These are phyloP conservation scores for Pantherophis guttatus DNA, from an alignment of 2,113 vertebrate species.

Conservation along the genomic window DNA sequence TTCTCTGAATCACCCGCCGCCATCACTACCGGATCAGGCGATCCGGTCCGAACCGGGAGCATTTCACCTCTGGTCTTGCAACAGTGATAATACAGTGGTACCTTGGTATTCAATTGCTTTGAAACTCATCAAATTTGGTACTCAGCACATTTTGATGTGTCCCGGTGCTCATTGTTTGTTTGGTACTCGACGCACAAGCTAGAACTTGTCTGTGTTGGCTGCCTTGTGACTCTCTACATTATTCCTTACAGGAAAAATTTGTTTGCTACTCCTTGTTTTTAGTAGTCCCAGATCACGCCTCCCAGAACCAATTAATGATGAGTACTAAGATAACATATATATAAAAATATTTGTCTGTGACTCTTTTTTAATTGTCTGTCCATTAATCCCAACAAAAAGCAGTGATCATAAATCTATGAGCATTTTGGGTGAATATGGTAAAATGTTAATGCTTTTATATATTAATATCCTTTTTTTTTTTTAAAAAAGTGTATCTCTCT, in stretches of 20 bases:
- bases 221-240: background rate
- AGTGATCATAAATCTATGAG: background rate
- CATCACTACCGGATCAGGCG: no score
- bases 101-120: background rate
- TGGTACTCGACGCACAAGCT: background rate
- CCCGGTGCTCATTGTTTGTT: background rate
- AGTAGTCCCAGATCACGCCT: background rate
- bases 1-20: no score
- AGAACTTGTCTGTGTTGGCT: background rate
- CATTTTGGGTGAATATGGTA: background rate
- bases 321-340: background rate
- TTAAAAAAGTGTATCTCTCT: background rate
- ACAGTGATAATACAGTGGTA: background rate
- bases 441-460: conserved; percentile 18
- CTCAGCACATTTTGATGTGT: background rate
- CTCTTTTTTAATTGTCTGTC: background rate
- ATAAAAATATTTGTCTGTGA: background rate
- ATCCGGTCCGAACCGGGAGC: no score
- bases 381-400: background rate
- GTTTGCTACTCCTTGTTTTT: background rate
- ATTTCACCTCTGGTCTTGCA: background rate
- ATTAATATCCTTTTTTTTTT: conserved; percentile 46
- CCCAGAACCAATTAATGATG: background rate
- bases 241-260: background rate
- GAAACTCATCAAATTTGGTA: background rate